phyloP scores from a whole-genome alignment of 1,140 invertebrate species.

The Lordiphosa stackelbergi region DNA sequence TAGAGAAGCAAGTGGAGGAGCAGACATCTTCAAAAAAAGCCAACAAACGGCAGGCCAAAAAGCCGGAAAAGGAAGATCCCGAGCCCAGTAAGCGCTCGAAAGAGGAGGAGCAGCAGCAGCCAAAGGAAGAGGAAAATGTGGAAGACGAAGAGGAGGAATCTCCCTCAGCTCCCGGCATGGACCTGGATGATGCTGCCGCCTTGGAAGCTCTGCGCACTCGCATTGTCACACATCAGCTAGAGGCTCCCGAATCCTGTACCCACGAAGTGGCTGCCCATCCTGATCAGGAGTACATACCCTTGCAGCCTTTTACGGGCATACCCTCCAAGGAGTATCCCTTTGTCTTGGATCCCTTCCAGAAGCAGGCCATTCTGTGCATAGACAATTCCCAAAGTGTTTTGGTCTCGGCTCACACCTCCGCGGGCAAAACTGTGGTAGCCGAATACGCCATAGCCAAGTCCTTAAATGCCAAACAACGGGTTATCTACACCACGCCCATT shows the following conservation, averaged over 20 bases:
- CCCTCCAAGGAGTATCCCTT: conserved; percentile 97
- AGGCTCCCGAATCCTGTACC: conserved; percentile 92
- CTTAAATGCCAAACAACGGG: conserved; percentile 86
- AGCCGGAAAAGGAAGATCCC: neutral
- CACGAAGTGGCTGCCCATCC: conserved; percentile 96
- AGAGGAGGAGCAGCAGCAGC: conserved; percentile 7
- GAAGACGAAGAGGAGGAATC: conserved; percentile 3
- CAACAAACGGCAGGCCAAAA: conserved; percentile 29
- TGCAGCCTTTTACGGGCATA: conserved; percentile 80
- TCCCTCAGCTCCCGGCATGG: conserved; percentile 12
- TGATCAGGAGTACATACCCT: conserved; percentile 88
- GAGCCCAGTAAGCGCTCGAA: conserved; percentile 28
- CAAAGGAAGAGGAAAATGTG: conserved; percentile 4
- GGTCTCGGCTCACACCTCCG: conserved; percentile 99
- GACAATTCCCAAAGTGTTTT: conserved; percentile 98
- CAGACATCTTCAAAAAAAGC: conserved; percentile 10
- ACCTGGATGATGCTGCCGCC: conserved; percentile 72
- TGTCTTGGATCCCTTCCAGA: conserved; percentile 98
- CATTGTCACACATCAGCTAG: conserved; percentile 91
- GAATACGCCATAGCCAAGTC: conserved; percentile 87
- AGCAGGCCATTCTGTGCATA: conserved; percentile 97
- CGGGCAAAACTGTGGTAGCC: conserved; percentile 99
- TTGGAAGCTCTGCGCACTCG: conserved; percentile 78
- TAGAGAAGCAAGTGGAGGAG: neutral
- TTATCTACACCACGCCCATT: conserved; percentile 99